Evolutionary conservation across 2,797 vertebrate species (phyloP).

Genomic region (Coccyzus lansbergi): DNA sequence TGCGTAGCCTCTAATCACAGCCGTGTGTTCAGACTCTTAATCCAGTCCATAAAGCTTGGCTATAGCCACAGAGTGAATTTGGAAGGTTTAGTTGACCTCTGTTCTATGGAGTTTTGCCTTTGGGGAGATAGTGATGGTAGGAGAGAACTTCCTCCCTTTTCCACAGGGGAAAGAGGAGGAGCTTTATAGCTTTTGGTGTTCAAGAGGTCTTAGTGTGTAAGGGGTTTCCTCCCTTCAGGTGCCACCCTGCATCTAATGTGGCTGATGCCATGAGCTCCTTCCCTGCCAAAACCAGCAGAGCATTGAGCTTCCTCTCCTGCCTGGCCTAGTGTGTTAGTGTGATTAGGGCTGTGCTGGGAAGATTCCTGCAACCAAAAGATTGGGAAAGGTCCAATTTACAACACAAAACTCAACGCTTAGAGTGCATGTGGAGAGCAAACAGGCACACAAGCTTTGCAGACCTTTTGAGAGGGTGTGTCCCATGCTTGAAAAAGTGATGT

Average conservation of each 20-base stretch:
- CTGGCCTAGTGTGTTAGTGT: too few relatives aligned
- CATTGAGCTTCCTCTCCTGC: not conserved
- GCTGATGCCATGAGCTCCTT: not conserved
- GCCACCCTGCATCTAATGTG: not conserved
- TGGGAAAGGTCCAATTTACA: not conserved
- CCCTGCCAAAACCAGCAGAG: not conserved
- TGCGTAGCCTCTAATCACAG: not conserved
- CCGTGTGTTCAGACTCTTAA: not conserved
- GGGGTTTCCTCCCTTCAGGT: not conserved
- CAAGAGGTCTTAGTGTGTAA: not conserved
- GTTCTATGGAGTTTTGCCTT: not conserved
- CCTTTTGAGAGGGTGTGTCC: not conserved
- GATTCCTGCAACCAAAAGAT: rapidly evolving
- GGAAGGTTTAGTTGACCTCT: not conserved
- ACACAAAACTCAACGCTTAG: not conserved
- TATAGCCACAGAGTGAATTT: not conserved
- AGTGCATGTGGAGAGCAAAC: rapidly evolving
- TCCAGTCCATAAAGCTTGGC: not conserved
- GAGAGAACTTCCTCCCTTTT: not conserved
- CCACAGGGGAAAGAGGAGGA: not conserved
- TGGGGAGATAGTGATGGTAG: not conserved
- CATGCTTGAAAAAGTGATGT: rapidly evolving
- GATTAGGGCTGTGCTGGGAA: not conserved
- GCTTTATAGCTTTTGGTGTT: not conserved
- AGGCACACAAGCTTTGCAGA: too few relatives aligned